Conservation (phyloP, 2,888 invertebrate species). For the Teleiodes luculella region DNA sequence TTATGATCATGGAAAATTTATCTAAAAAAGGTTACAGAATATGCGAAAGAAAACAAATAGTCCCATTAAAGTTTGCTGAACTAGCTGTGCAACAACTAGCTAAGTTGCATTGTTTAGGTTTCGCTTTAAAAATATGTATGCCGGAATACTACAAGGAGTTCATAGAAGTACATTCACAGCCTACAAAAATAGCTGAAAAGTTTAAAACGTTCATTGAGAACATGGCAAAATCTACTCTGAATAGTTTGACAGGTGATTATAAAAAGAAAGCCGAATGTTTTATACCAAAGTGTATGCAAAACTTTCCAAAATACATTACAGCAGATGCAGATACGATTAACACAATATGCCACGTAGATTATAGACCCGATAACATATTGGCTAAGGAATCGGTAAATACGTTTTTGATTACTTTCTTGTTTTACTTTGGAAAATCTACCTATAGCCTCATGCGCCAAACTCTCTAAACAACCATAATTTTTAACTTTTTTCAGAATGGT, state of each 20-base stretch:
- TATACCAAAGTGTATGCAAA: conserved; percentile 26
- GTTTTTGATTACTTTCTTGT: neutral
- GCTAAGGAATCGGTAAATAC: conserved; percentile 42
- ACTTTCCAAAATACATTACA: conserved; percentile 28
- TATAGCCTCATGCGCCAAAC: no score
- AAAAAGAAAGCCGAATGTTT: conserved; percentile 33
- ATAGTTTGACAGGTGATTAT: conserved; percentile 23
- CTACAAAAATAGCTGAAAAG: conserved; percentile 29
- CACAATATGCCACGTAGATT: conserved; percentile 56
- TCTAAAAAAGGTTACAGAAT: conserved; percentile 30
- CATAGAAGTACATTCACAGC: conserved; percentile 13
- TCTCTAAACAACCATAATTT: no score
- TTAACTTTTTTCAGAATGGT: conserved; percentile 30
- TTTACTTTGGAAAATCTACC: no score
- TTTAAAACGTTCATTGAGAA: conserved; percentile 25
- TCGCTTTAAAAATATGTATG: conserved; percentile 27
- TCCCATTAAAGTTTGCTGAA: conserved; percentile 32
- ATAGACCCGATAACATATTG: conserved; percentile 50
- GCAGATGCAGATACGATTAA: conserved; percentile 25
- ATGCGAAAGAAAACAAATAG: conserved; percentile 28
- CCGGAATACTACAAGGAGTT: conserved; percentile 30
- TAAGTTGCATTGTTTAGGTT: conserved; percentile 36
- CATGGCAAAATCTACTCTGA: conserved; percentile 24
- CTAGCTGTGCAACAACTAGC: conserved; percentile 34
- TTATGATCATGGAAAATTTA: conserved; percentile 36